Evolutionary conservation across 2,797 vertebrate species (phyloP), one percentile per base, ranked within the genome.

Genomic region (Sebastes matsubarae): DNA sequence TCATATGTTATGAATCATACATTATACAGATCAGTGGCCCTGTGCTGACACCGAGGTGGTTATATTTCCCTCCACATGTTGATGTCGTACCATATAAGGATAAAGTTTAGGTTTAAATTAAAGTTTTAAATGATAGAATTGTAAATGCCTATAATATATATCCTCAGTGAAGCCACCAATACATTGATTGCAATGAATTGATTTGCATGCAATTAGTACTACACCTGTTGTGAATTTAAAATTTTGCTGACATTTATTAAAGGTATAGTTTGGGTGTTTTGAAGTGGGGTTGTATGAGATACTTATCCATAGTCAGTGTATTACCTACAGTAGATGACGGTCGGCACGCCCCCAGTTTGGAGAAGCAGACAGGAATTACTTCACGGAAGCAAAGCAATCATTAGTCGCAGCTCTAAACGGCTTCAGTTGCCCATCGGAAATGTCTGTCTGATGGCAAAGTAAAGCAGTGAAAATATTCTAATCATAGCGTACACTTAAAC

Each of bases 1-100:
- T 70, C 25, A 68, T 73, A n/a, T 50, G 34, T 79, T 75, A 68
- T 82, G 75, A 79, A 50, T 87, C 68, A 80, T 76, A 13, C 25
- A 38, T 69, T 36, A 60, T 22, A 60, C 25, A 75, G 25, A 46
- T 78, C 50, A 9, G 42, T 46, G 61, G 38, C 36, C 10, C 32
- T 25, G 16, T 24, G 61, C 52, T 67, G 16, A 52, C 55, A 66
- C 34, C 42, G 52, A 75, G 64, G 34, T 1, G 8, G 9, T 59
- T 76, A 34, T 36, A 4, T 77, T 54, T 66, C 29, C 34, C 24
- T 63, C 6, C 46, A 76, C 68, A 61, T 79, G 4, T 36, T 42
- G 11, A 30, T 14, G 30, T 72, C 5, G 6, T 52, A 46, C 34
- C 6, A 54, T 57, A 30, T 58, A 52, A 58, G 2, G 5, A 65